Percentiles rank a stretch among this genome's conserved stretches.
Evolutionary conservation across 92 coral and sea anemone species (phyloP).

Genomic region (Porites divaricata): DNA sequence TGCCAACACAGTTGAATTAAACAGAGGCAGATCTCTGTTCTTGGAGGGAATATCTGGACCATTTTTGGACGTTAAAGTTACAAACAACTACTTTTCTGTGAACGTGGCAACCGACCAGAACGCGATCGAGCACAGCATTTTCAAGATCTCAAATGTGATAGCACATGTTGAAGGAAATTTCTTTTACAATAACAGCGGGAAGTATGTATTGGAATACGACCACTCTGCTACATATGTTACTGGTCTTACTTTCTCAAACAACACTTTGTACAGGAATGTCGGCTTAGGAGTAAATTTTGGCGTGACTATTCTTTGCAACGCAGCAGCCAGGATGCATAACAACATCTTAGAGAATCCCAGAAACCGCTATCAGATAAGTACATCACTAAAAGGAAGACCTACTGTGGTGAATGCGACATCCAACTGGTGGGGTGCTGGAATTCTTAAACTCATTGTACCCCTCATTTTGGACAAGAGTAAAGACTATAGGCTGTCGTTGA

Average conservation of each 20-base stretch:
- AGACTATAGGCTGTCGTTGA: slow-evolving; percentile 47
- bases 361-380: slow-evolving; percentile 45
- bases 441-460: not conserved
- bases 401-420: slow-evolving; percentile 41
- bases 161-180: slow-evolving; percentile 19
- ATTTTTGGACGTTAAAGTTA: slow-evolving; percentile 6
- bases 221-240: not conserved
- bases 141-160: slow-evolving; percentile 6
- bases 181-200: slow-evolving; percentile 31
- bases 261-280: slow-evolving; percentile 18
- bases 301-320: slow-evolving; percentile 38
- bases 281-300: slow-evolving; percentile 42
- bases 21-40: slow-evolving; percentile 15
- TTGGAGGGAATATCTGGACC: slow-evolving; percentile 26
- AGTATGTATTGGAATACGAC: slow-evolving; percentile 9
- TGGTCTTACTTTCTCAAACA: not conserved
- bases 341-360: slow-evolving; percentile 59
- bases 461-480: slow-evolving; percentile 50
- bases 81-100: slow-evolving; percentile 20
- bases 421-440: slow-evolving; percentile 68
- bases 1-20: slow-evolving; percentile 23
- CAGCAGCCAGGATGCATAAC: slow-evolving; percentile 26
- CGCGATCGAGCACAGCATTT: slow-evolving; percentile 4
- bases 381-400: slow-evolving; percentile 31
- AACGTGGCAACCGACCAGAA: slow-evolving; percentile 5